Evolutionary conservation across 1,140 invertebrate genomes (phyloP).

Genomic region (Drosophila sechellia): DNA sequence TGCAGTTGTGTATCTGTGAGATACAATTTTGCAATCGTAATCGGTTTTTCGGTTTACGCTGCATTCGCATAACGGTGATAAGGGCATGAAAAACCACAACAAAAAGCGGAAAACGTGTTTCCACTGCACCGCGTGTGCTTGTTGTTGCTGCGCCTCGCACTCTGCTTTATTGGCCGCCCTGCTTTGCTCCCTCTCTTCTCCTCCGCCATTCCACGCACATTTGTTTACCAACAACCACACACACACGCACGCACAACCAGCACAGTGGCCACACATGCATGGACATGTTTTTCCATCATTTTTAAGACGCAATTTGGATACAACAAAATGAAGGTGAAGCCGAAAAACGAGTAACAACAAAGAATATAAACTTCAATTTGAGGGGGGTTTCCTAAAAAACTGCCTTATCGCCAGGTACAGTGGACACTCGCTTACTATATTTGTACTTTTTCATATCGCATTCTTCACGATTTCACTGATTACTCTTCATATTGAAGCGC

Average conservation of each 20-base stretch:
- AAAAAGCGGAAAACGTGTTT: conserved; percentile 59
- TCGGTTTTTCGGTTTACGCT: neutral
- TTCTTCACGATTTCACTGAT: neutral
- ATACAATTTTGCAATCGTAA: conserved; percentile 42
- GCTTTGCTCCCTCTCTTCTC: conserved; percentile 38
- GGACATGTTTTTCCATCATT: conserved; percentile 39
- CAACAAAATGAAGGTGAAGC: conserved; percentile 13
- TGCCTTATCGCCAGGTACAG: neutral
- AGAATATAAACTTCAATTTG: conserved; percentile 12
- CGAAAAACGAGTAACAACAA: conserved; percentile 14
- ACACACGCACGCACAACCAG: conserved; percentile 13
- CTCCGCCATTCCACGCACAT: conserved; percentile 67
- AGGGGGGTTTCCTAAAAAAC: neutral
- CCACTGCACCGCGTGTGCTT: conserved; percentile 13
- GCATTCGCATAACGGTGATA: conserved; percentile 32
- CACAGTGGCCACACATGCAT: conserved; percentile 15
- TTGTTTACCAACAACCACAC: conserved; percentile 72
- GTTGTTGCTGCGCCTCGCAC: conserved; percentile 26
- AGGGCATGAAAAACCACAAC: conserved; percentile 31
- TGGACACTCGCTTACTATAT: neutral
- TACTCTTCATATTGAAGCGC: neutral
- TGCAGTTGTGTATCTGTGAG: conserved; percentile 38
- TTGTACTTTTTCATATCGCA: neutral
- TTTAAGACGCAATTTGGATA: conserved; percentile 53
- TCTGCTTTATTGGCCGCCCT: conserved; percentile 51